Conservation (phyloP, 2,113 vertebrate species). For the Salminus brasiliensis region DNA sequence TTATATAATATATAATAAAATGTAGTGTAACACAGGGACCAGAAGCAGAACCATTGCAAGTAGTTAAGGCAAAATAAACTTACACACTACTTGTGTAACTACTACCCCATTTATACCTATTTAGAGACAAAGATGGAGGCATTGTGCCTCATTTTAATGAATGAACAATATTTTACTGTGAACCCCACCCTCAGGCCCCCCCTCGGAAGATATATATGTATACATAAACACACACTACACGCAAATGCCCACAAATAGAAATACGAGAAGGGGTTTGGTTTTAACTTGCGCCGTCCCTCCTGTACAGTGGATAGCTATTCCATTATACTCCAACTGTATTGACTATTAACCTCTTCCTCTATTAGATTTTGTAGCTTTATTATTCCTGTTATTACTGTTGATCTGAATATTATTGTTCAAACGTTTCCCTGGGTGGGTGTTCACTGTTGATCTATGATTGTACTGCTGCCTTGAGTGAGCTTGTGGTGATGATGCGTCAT, state of each 20-base stretch:
- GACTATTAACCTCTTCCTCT: slow-evolving; percentile 6
- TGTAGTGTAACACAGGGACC: background rate
- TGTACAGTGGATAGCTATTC: slow-evolving; percentile 33
- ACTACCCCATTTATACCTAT: background rate
- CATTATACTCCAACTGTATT: slow-evolving; percentile 21
- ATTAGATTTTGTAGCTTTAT: slow-evolving; percentile 35
- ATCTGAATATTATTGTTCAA: slow-evolving; percentile 30
- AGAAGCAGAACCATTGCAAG: background rate
- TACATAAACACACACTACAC: background rate
- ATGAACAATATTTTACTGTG: background rate
- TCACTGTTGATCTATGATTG: slow-evolving; percentile 49
- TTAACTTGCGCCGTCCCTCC: background rate
- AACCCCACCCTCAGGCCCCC: background rate
- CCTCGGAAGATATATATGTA: background rate
- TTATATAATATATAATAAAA: no score
- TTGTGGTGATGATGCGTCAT: slow-evolving; percentile 52
- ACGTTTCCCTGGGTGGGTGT: slow-evolving; percentile 47
- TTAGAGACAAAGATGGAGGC: background rate
- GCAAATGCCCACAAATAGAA: background rate
- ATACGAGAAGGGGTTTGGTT: background rate
- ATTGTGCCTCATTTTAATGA: background rate
- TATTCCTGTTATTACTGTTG: slow-evolving; percentile 30
- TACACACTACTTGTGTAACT: background rate
- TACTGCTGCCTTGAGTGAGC: slow-evolving; percentile 52
- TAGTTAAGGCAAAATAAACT: background rate